Base-by-base conservation (phyloP, 2,113 vertebrate genomes). In the Ceyx melanurus region DNA sequence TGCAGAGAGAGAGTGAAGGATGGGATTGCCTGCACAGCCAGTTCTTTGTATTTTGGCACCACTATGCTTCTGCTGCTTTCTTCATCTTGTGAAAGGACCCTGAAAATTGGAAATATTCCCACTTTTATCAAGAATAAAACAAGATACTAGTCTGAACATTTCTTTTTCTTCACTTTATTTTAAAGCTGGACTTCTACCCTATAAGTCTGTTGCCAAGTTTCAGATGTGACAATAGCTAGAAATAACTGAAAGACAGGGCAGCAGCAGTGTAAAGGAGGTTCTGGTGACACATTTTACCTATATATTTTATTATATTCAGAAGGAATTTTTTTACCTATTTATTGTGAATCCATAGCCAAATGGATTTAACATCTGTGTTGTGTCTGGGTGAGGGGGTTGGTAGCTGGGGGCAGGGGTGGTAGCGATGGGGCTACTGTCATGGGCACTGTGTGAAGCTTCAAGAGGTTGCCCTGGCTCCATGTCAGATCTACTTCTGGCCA, bases 11-110 rank as follows among this genome's bases (percentile, higher is more conserved):
- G 85, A 92, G 60, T 75, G 85, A 92, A 82, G 79, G 82, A 92
- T 87, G 37, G 33, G 33, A 73, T 76, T 0, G 67, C 56, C 78
- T 68, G 93, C 85, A 94, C 91, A 94, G 93, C 87, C 93, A 94
- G 93, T 87, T 93, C 95, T 94, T 92, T 92, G 84, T 66, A 76
- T 85, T 79, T 93, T 91, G 94, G 93, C 94, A 92, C 31, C 2
- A 6, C 50, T 89, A 40, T 2, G 7, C 71, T 82, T 74, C 81
- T 90, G 86, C 83, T 74, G 50, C 71, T 75, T 68, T 81, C 70
- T 93, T 94, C 89, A 56, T 92, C 85, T 70, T 92, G n/a, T 92
- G 85, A 93, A 92, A 91, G 54, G 75, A 87, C 45, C 50, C 89
- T 76, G 84, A 61, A 82, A 87, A 92, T 79, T 92, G 91, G 84